phyloP scores from a whole-genome alignment of 2,797 vertebrate genomes.

The Gila robusta region DNA sequence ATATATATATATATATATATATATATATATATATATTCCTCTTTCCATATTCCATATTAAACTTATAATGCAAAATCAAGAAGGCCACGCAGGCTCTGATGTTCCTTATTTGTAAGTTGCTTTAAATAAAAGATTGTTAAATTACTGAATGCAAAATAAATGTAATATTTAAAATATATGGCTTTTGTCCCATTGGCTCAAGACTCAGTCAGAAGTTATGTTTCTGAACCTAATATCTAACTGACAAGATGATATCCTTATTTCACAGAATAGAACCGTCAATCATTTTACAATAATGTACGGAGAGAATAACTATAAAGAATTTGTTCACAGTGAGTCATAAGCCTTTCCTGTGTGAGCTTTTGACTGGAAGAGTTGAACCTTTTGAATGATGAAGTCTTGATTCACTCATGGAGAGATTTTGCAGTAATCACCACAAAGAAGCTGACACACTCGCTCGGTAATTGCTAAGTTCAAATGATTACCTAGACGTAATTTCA shows the following conservation, averaged over 20 bases:
- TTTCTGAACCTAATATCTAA: neutral
- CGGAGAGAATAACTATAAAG: neutral
- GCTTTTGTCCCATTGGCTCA: neutral
- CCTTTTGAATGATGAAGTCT: slow-evolving; percentile 33
- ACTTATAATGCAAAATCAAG: too few relatives aligned
- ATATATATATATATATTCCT: too few relatives aligned
- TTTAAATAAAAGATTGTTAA: neutral
- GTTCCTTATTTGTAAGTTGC: neutral
- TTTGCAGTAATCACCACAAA: slow-evolving; percentile 43
- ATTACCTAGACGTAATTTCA: slow-evolving; percentile 72
- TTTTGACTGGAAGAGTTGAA: slow-evolving; percentile 6
- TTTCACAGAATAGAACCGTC: neutral
- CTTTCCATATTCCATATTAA: too few relatives aligned
- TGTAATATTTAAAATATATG: neutral
- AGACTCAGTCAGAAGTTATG: neutral
- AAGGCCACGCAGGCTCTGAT: neutral
- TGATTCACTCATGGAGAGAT: slow-evolving; percentile 15
- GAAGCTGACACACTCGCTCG: slow-evolving; percentile 58
- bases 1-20: too few relatives aligned
- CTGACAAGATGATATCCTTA: neutral
- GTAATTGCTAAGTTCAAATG: slow-evolving; percentile 66
- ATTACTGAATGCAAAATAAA: neutral
- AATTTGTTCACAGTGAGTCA: neutral
- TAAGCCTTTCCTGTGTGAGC: neutral
- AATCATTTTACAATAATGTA: slow-evolving; percentile 2